Evolutionary conservation across 2,888 invertebrate species (phyloP).

Genomic region (Lypha dubia): DNA sequence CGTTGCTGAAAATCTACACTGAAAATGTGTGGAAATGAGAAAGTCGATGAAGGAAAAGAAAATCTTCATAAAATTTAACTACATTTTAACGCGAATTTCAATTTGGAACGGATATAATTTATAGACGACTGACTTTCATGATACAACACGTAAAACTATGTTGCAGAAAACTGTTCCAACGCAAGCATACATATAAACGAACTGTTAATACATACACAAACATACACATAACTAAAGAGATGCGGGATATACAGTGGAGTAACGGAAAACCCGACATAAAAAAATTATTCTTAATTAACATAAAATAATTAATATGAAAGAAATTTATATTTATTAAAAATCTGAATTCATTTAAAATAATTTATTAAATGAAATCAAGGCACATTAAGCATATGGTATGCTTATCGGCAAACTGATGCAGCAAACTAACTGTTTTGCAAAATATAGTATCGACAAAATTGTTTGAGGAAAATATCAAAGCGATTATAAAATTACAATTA

Average conservation of each 20-base stretch:
- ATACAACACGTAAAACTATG: conserved; percentile 68
- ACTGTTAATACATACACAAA: conserved; percentile 37
- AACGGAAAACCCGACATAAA: no score
- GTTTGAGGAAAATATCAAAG: no score
- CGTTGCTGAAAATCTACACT: conserved; percentile 21
- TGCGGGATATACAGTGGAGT: conserved; percentile 7
- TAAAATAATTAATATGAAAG: no score
- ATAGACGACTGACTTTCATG: conserved; percentile 81
- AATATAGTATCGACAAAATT: no score
- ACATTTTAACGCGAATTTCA: conserved; percentile 83
- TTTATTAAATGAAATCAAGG: no score
- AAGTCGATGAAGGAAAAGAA: conserved; percentile 51
- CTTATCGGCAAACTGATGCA: no score
- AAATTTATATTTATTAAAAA: no score
- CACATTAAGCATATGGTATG: no score
- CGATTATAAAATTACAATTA: no score
- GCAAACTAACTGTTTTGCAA: no score
- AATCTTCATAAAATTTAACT: conserved; percentile 80
- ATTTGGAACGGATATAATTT: conserved; percentile 83
- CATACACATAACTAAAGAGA: conserved; percentile 2
- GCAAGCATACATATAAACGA: conserved; percentile 15
- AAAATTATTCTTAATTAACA: no score
- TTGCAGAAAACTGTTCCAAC: conserved; percentile 46
- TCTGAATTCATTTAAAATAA: no score
- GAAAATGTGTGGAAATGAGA: conserved; percentile 31